phyloP scores from a whole-genome alignment of 2,888 invertebrate species.

The Conops quadrifasciatus region DNA sequence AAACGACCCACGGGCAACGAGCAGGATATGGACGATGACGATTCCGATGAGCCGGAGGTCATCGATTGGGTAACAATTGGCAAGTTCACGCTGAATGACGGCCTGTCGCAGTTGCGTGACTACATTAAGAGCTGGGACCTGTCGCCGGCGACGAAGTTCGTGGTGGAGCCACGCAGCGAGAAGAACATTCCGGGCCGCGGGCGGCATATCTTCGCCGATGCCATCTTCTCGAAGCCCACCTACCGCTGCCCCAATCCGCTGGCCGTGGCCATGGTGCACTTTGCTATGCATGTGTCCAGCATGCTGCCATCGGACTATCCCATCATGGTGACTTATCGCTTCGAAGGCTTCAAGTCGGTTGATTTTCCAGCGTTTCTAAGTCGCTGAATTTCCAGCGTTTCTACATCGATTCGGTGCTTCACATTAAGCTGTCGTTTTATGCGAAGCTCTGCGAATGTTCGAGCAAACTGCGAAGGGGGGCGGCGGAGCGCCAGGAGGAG shows the following conservation, averaged over 20 bases:
- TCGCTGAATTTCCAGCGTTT: slow-evolving; percentile 52
- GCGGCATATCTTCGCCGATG: slow-evolving; percentile 53
- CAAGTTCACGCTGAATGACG: slow-evolving; percentile 48
- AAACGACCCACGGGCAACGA: slow-evolving; percentile 43
- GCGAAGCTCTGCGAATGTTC: slow-evolving; percentile 51
- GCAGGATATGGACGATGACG: background rate
- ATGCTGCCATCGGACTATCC: slow-evolving; percentile 51
- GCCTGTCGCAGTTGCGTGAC: slow-evolving; percentile 49
- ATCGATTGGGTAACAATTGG: slow-evolving; percentile 46
- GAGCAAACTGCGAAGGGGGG: slow-evolving; percentile 33
- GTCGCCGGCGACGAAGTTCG: slow-evolving; percentile 55
- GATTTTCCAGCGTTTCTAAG: slow-evolving; percentile 47
- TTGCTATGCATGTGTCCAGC: slow-evolving; percentile 52
- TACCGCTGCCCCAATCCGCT: slow-evolving; percentile 58
- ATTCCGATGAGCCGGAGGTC: slow-evolving; percentile 22
- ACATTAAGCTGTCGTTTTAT: slow-evolving; percentile 53
- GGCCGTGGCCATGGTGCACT: slow-evolving; percentile 60
- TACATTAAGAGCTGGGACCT: slow-evolving; percentile 54
- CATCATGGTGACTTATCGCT: slow-evolving; percentile 58
- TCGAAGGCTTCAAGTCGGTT: slow-evolving; percentile 55
- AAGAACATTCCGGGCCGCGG: slow-evolving; percentile 49
- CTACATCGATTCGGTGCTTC: slow-evolving; percentile 55
- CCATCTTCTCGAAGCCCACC: slow-evolving; percentile 58
- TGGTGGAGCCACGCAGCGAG: slow-evolving; percentile 47
- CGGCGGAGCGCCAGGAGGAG: background rate